A percentile compares a stretch with the other conserved stretches of the same genome.
phyloP scores from a whole-genome alignment of 2,113 vertebrate species.

The Scartelaos histophorus region DNA sequence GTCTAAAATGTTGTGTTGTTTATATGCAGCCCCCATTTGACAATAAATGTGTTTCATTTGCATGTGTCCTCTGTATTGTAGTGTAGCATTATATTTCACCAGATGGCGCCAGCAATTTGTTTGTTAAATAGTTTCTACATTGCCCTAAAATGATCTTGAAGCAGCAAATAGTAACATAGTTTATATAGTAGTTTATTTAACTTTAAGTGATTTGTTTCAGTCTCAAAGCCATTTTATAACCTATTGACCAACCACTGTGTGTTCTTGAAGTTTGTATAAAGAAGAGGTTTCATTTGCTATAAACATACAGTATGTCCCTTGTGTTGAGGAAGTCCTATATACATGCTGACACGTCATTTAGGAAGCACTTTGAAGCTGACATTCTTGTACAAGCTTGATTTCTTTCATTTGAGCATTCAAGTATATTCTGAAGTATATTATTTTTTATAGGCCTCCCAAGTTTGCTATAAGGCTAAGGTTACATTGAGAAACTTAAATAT shows the following conservation, averaged over 20 bases:
- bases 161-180: too few species aligned
- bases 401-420: too few species aligned
- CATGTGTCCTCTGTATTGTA: background rate
- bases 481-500: too few species aligned
- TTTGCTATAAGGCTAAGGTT: too few species aligned
- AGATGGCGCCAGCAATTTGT: conserved; percentile 42
- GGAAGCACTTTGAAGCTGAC: background rate
- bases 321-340: background rate
- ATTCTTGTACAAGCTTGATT: too few species aligned
- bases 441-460: too few species aligned
- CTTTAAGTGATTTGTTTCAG: background rate
- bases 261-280: background rate
- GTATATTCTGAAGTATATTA: too few species aligned
- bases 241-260: background rate
- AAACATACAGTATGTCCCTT: background rate
- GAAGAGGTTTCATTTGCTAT: background rate
- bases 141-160: background rate
- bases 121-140: background rate
- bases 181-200: background rate
- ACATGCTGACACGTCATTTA: background rate
- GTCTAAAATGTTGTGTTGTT: background rate
- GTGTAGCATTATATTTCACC: conserved; percentile 12
- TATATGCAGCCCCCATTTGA: conserved; percentile 6
- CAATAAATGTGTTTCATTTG: conserved; percentile 39
- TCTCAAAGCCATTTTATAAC: background rate